Conservation (phyloP, 2,888 invertebrate genomes). For the Athalia rosae region DNA sequence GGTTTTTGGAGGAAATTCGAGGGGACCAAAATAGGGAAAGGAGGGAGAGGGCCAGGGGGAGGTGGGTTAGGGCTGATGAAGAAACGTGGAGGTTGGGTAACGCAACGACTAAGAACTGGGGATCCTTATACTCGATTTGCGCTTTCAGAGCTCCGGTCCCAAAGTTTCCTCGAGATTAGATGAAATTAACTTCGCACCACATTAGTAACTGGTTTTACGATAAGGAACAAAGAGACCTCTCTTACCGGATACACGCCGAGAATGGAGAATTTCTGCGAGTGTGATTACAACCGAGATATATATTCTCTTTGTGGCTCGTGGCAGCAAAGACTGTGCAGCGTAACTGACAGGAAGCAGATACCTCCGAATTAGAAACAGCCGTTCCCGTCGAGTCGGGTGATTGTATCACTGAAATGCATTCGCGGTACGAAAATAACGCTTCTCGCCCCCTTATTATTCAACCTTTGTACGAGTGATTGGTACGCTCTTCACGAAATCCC, state of each 20-base stretch:
- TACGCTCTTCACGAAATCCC: conserved; percentile 10
- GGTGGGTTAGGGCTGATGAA: neutral
- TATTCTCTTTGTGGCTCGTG: conserved; percentile 45
- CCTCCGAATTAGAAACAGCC: conserved; percentile 44
- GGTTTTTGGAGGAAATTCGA: neutral
- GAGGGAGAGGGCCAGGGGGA: neutral
- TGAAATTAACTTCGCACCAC: conserved; percentile 46
- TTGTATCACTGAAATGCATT: conserved; percentile 39
- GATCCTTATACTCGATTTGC: conserved; percentile 33
- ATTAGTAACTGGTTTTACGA: conserved; percentile 46
- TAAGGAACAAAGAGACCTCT: conserved; percentile 46
- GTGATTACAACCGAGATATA: conserved; percentile 42
- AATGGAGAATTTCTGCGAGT: conserved; percentile 36
- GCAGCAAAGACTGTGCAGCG: too few relatives aligned
- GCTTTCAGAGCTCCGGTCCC: conserved; percentile 25
- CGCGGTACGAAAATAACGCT: neutral
- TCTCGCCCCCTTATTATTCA: neutral
- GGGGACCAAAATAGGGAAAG: neutral
- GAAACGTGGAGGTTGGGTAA: conserved; percentile 29
- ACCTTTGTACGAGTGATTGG: conserved; percentile 33
- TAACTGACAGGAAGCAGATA: conserved; percentile 34
- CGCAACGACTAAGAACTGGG: conserved; percentile 17
- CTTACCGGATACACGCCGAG: conserved; percentile 11
- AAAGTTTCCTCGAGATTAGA: conserved; percentile 41
- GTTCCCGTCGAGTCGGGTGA: neutral